Conservation (phyloP, 1,140 invertebrate species). For the Chironomus tepperi region DNA sequence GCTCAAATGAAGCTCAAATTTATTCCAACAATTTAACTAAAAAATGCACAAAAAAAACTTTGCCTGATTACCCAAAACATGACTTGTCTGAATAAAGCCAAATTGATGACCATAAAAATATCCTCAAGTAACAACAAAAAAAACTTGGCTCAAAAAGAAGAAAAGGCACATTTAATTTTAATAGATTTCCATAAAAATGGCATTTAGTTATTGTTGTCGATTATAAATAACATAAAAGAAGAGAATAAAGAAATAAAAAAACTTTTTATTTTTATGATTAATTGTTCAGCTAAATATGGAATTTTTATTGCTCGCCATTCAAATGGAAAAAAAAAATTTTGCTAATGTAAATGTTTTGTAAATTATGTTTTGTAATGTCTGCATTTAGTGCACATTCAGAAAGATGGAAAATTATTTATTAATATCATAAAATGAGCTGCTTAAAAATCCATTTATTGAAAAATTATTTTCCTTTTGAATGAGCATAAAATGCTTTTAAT, state of each 20-base stretch:
- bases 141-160: background rate
- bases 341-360: background rate
- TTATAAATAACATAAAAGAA: background rate
- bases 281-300: constrained; percentile 8
- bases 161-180: constrained; percentile 18
- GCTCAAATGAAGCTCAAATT: too few species aligned
- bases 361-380: too few species aligned
- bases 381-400: too few species aligned
- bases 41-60: too few species aligned
- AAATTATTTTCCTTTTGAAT: background rate
- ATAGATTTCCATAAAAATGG: constrained; percentile 21
- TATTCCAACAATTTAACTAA: too few species aligned
- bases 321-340: background rate
- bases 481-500: background rate
- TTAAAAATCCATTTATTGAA: background rate
- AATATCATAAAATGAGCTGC: background rate
- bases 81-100: too few species aligned
- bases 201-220: constrained; percentile 18
- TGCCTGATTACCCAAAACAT: too few species aligned
- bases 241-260: background rate
- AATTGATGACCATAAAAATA: too few species aligned
- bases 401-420: background rate
- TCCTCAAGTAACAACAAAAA: too few species aligned
- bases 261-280: background rate
- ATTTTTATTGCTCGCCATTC: background rate